Conservation (phyloP, 2,797 vertebrate species). For the Gadopsis marmoratus region DNA sequence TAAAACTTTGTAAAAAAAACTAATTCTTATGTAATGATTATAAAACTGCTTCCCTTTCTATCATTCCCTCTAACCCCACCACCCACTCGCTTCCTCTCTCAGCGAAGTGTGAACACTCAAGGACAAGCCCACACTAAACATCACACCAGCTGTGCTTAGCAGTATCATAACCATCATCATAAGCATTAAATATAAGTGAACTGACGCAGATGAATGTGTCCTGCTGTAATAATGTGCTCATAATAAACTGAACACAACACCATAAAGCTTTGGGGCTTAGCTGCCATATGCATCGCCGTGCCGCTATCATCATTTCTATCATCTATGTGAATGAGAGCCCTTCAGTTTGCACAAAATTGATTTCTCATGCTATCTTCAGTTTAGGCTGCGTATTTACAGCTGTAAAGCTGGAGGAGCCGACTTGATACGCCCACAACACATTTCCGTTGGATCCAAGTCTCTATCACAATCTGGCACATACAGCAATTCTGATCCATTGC, state of each 20-base stretch:
- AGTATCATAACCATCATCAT: slow-evolving; percentile 49
- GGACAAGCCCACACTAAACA: slow-evolving; percentile 57
- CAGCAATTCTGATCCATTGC: neutral
- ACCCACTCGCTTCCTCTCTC: slow-evolving; percentile 56
- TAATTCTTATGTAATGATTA: slow-evolving; percentile 49
- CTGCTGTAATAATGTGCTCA: slow-evolving; percentile 33
- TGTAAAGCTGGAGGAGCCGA: slow-evolving; percentile 14
- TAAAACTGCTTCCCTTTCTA: slow-evolving; percentile 9
- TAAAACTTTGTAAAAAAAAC: slow-evolving; percentile 8
- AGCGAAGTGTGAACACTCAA: slow-evolving; percentile 54
- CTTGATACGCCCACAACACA: neutral
- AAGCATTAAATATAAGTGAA: slow-evolving; percentile 43
- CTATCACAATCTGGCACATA: slow-evolving; percentile 1
- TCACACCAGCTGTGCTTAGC: slow-evolving; percentile 64
- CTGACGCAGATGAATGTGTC: slow-evolving; percentile 38
- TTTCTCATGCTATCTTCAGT: slow-evolving; percentile 2
- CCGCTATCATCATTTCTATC: slow-evolving; percentile 11
- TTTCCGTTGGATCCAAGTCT: slow-evolving; percentile 13
- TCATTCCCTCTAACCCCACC: slow-evolving; percentile 17
- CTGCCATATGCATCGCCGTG: slow-evolving; percentile 8
- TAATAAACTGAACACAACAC: slow-evolving; percentile 31
- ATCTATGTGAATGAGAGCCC: slow-evolving; percentile 10
- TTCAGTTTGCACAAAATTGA: neutral
- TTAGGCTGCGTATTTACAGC: slow-evolving; percentile 8
- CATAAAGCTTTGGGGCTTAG: slow-evolving; percentile 15